A percentile compares a stretch with the other conserved stretches of the same genome.
Conservation (phyloP, 2,888 invertebrate genomes). For the Corythucha ciliata region DNA sequence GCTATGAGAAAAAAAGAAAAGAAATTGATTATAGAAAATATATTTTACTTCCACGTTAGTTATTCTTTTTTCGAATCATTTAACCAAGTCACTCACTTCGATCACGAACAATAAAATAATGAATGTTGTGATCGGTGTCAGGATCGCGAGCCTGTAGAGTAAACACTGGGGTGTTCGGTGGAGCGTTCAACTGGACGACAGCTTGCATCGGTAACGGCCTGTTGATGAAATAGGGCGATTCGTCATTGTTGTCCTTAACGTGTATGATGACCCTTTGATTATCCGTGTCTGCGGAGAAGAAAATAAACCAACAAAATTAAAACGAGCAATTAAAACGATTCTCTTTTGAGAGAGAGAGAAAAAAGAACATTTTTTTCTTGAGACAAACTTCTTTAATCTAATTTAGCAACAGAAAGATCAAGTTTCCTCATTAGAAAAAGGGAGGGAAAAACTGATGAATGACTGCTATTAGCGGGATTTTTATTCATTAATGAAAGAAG, state of each 20-base stretch:
- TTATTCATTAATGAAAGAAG: too few species aligned
- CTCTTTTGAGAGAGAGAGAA: too few species aligned
- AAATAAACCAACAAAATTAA: too few species aligned
- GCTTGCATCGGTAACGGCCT: slow-evolving; percentile 95
- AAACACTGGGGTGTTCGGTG: slow-evolving; percentile 90
- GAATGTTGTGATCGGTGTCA: slow-evolving; percentile 91
- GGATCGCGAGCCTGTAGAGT: slow-evolving; percentile 96
- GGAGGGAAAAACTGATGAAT: too few species aligned
- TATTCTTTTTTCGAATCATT: not conserved
- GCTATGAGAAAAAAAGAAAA: slow-evolving; percentile 40
- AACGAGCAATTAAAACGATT: too few species aligned
- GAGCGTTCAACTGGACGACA: slow-evolving; percentile 90
- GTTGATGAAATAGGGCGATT: slow-evolving; percentile 94
- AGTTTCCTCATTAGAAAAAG: too few species aligned
- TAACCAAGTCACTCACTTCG: slow-evolving; percentile 47
- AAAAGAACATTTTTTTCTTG: too few species aligned
- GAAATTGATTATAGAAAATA: not conserved
- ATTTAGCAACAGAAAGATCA: too few species aligned
- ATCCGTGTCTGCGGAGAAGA: slow-evolving; percentile 68
- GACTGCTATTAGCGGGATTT: too few species aligned
- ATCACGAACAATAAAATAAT: slow-evolving; percentile 90
- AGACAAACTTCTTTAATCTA: too few species aligned
- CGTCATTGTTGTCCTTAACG: slow-evolving; percentile 93
- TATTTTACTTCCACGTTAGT: not conserved
- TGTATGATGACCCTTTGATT: slow-evolving; percentile 90